Percentiles rank a stretch among this genome's conserved stretches.
These are phyloP conservation scores for Melanotaenia trifasciata DNA, from an alignment of 2,797 vertebrate species.

Conservation along the genomic window DNA sequence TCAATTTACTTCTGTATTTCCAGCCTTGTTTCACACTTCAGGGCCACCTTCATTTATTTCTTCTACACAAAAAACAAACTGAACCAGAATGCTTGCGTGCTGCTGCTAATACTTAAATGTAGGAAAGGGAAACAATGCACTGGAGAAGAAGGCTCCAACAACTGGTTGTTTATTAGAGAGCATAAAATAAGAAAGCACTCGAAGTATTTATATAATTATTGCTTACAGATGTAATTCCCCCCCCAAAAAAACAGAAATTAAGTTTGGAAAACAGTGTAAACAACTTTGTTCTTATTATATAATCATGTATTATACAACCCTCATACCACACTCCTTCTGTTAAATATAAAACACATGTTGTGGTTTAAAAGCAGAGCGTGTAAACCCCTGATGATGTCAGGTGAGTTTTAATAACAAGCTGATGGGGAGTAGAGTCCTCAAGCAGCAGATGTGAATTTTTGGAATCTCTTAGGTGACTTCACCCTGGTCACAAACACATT, in stretches of 20 bases:
- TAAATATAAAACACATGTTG: neutral
- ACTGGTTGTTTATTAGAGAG: too few species aligned
- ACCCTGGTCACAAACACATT: neutral
- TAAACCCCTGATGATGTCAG: neutral
- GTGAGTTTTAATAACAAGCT: neutral
- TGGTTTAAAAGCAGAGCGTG: neutral
- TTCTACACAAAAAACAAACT: too few species aligned
- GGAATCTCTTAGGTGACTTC: neutral
- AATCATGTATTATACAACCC: neutral
- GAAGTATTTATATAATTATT: too few species aligned
- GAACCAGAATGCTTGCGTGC: too few species aligned
- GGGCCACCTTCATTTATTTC: too few species aligned
- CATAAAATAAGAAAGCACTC: too few species aligned
- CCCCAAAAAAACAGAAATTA: too few species aligned
- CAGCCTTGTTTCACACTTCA: neutral
- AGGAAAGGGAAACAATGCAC: too few species aligned
- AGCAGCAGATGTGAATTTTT: neutral
- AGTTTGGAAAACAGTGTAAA: neutral
- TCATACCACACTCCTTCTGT: neutral
- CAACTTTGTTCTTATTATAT: neutral
- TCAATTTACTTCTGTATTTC: neutral
- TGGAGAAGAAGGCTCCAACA: too few species aligned
- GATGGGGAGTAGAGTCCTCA: neutral
- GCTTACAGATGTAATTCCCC: too few species aligned
- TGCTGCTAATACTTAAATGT: too few species aligned